Conservation (phyloP, 2,113 vertebrate species). For the Prochilodus magdalenae region DNA sequence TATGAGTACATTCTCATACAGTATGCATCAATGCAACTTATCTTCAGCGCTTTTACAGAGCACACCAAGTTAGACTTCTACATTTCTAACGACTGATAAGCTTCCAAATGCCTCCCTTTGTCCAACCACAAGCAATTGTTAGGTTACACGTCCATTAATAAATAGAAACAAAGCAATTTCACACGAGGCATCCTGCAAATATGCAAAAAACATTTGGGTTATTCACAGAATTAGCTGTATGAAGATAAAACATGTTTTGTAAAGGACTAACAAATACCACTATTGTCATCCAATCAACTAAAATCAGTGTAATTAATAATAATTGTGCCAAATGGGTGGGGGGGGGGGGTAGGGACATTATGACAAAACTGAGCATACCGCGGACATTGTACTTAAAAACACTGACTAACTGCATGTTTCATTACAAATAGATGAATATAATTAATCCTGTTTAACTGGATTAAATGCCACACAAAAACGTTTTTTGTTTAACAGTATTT, state of each 20-base stretch:
- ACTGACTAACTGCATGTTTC: too few relatives aligned
- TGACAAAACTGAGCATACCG: too few relatives aligned
- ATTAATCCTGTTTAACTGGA: too few relatives aligned
- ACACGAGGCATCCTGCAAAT: not conserved
- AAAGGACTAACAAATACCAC: not conserved
- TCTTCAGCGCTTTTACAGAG: not conserved
- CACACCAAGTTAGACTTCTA: not conserved
- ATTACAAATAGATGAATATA: too few relatives aligned
- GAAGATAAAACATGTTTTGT: not conserved
- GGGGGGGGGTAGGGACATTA: too few relatives aligned
- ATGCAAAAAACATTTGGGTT: not conserved
- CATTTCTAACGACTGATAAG: not conserved
- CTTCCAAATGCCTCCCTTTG: too few relatives aligned
- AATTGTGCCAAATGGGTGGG: slow-evolving; percentile 7
- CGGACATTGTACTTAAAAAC: too few relatives aligned
- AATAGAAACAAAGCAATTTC: not conserved
- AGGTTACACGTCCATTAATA: not conserved
- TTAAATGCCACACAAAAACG: too few relatives aligned
- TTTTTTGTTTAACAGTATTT: too few relatives aligned
- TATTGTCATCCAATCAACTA: not conserved
- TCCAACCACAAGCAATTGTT: not conserved
- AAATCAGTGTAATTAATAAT: not conserved
- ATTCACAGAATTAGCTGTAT: not conserved
- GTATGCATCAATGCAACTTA: not conserved
- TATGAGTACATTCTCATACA: too few relatives aligned